Evolutionary conservation across 2,888 invertebrate genomes (phyloP).

Genomic region (Cheilosia variabilis): DNA sequence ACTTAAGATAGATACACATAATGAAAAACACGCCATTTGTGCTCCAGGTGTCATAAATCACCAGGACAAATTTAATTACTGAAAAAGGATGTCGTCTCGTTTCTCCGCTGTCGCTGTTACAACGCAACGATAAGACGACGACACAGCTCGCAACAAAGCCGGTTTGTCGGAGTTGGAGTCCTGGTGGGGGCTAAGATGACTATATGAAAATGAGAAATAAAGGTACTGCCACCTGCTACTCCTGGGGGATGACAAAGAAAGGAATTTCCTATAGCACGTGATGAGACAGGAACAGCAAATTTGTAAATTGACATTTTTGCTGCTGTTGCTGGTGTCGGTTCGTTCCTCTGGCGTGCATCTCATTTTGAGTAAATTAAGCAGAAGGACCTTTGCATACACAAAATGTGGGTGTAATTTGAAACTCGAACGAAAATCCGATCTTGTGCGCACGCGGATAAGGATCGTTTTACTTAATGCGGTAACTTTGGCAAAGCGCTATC

Average conservation of each 20-base stretch:
- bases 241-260: constrained; percentile 19
- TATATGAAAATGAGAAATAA: constrained; percentile 70
- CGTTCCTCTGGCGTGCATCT: constrained; percentile 8
- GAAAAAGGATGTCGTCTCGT: constrained; percentile 75
- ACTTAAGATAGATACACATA: constrained; percentile 71
- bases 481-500: constrained; percentile 59
- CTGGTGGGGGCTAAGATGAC: constrained; percentile 52
- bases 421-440: constrained; percentile 55
- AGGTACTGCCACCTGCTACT: constrained; percentile 65
- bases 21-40: constrained; percentile 76
- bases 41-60: constrained; percentile 77
- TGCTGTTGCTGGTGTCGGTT: not conserved
- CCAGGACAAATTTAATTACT: constrained; percentile 78
- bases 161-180: not conserved
- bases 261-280: constrained; percentile 55
- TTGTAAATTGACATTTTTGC: constrained; percentile 19
- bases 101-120: constrained; percentile 39
- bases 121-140: constrained; percentile 56
- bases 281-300: constrained; percentile 36
- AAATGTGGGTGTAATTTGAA: constrained; percentile 66
- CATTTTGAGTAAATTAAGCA: constrained; percentile 65
- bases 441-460: constrained; percentile 71
- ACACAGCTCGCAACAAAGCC: constrained; percentile 19
- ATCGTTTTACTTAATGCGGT: constrained; percentile 58
- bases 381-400: constrained; percentile 50